phyloP scores from a whole-genome alignment of 2,888 invertebrate genomes.

The Eristalinus sepulchralis region DNA sequence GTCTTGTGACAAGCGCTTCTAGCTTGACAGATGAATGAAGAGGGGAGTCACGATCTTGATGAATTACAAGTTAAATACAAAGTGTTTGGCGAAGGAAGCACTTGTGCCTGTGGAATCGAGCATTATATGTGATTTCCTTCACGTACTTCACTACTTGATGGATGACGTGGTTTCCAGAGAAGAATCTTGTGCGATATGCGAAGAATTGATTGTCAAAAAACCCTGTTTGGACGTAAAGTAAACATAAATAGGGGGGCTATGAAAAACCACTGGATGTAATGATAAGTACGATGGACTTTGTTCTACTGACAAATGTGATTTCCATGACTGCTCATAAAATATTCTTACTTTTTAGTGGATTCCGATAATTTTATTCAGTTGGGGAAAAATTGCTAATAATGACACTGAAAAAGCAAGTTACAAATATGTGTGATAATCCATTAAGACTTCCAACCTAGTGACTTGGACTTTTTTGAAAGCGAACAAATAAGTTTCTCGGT shows the following conservation, averaged over 20 bases:
- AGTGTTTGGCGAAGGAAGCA: neutral
- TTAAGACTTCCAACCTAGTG: no score
- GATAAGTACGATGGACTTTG: neutral
- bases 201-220: neutral
- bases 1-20: neutral
- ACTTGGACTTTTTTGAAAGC: no score
- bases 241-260: neutral
- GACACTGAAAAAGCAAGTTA: no score
- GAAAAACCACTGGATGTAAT: no score
- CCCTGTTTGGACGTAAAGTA: neutral
- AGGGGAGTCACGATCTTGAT: conserved; percentile 13
- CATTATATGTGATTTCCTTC: neutral
- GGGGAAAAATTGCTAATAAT: no score
- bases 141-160: neutral
- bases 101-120: neutral
- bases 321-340: no score
- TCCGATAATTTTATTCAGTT: no score
- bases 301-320: neutral
- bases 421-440: no score
- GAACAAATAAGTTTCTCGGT: no score
- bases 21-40: neutral
- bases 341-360: no score
- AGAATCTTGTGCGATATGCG: neutral
- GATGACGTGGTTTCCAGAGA: neutral
- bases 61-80: neutral